Conservation (phyloP, 1,140 invertebrate genomes). For the Drosophila saltans region DNA sequence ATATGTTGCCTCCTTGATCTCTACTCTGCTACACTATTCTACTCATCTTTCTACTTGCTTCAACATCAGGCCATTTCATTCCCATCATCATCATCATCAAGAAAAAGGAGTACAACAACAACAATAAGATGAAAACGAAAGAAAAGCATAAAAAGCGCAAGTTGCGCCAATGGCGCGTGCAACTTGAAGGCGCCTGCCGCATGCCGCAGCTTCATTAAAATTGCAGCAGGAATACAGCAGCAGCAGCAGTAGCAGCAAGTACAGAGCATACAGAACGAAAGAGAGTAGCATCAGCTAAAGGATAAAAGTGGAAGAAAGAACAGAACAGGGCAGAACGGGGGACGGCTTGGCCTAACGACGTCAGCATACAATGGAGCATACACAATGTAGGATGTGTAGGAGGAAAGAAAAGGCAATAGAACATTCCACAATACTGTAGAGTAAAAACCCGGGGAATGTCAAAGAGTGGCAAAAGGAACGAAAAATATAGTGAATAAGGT, state of each 20-base stretch:
- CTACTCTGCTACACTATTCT: not conserved
- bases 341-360: constrained; percentile 67
- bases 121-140: constrained; percentile 4
- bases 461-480: constrained; percentile 4
- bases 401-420: constrained; percentile 71
- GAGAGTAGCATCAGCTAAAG: not conserved
- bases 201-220: constrained; percentile 81
- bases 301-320: not conserved
- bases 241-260: constrained; percentile 18
- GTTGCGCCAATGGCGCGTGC: constrained; percentile 74
- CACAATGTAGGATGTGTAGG: constrained; percentile 63
- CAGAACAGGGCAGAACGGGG: constrained; percentile 25
- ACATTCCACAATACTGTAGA: constrained; percentile 67
- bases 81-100: constrained; percentile 9
- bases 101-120: constrained; percentile 19
- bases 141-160: constrained; percentile 70
- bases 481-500: constrained; percentile 3
- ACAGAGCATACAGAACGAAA: not conserved
- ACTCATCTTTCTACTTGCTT: not conserved
- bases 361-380: constrained; percentile 65
- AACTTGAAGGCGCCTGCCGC: constrained; percentile 75
- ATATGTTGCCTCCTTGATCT: constrained; percentile 34
- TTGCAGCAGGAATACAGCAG: constrained; percentile 63
- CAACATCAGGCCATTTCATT: not conserved
- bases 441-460: constrained; percentile 39